Base-by-base conservation (phyloP, 2,888 invertebrate species). In the Tenthredo mesomela region DNA sequence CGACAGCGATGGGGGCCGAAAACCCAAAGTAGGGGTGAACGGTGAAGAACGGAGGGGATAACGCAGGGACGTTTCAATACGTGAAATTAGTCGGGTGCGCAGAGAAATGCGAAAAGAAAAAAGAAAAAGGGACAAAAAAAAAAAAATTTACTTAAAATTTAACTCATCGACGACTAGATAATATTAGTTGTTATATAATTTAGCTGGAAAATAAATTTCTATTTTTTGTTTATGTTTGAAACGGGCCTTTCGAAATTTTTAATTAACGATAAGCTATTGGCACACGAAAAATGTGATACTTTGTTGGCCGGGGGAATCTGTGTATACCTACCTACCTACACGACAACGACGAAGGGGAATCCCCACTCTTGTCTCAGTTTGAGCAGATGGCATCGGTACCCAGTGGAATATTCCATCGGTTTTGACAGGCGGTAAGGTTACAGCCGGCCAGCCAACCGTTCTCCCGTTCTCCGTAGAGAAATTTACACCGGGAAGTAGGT, bases 391-490 rank as follows among this genome's bases (percentile, higher is more conserved):
- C 87, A 86, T 84, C 84, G 84, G 84, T 73, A 86, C 84, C 85
- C 84, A 90, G 87, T 89, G 90, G 89, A 89, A 89, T 89, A 89
- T 89, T 89, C 90, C 89, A 88, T 86, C 87, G 86, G 86, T 89
- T 88, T 89, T 84, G 85, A 88, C 73, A 84, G 85, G 85, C 50
- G 73, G 70, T 37, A 40, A 43, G 40, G 40, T 25, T 21, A 77
- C 80, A 40, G 61, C 43, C 29, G 33, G 67, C 67, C 47, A 43
- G 43, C 67, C 67, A 70, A 82, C 65, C 65, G 58, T 70, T 71
- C 29, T 70, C 58, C 29, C 50, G 84, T 33, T 4, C 33, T 4
- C 33, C 33, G 33, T 25, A 12, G 25, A 33, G 37, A 33, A n/a
- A 25, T 80, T 80, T 25, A 61, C 37, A 37, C 43, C 47, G 29